A percentile compares a stretch with the other conserved stretches of the same genome.
These are phyloP conservation scores for Axis porcinus DNA, from an alignment of 2,113 vertebrate species.

Conservation along the genomic window DNA sequence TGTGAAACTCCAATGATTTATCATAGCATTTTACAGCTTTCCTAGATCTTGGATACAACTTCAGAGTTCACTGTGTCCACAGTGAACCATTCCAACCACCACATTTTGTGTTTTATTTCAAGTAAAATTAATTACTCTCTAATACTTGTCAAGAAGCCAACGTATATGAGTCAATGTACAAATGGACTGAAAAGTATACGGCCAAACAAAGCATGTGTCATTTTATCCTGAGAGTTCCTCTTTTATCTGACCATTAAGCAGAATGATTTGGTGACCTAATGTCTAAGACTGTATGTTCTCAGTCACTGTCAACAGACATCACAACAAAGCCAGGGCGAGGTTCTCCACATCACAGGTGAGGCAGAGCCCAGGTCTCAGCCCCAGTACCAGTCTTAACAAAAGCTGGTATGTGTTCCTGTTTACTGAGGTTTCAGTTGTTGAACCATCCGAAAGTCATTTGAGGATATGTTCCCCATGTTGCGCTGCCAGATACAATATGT, in stretches of 20 bases:
- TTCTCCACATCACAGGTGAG: not conserved
- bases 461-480: not conserved
- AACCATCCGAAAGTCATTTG: not conserved
- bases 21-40: constrained; percentile 2
- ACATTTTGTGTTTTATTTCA: constrained; percentile 22
- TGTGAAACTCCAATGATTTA: not conserved
- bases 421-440: constrained; percentile 7
- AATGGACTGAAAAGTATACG: not conserved
- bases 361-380: not conserved
- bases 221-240: not conserved
- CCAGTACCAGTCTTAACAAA: not conserved
- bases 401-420: not conserved
- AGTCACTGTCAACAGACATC: not conserved
- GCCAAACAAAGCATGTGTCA: not conserved
- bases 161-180: not conserved
- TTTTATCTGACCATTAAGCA: not conserved
- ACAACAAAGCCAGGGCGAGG: not conserved
- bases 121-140: not conserved
- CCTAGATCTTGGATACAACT: not conserved
- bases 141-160: not conserved
- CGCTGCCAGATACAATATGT: not conserved
- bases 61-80: not conserved
- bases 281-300: not conserved
- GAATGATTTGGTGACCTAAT: not conserved
- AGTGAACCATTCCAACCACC: not conserved